Base-by-base conservation (phyloP, 2,113 vertebrate species). In the Taurulus bubalis region DNA sequence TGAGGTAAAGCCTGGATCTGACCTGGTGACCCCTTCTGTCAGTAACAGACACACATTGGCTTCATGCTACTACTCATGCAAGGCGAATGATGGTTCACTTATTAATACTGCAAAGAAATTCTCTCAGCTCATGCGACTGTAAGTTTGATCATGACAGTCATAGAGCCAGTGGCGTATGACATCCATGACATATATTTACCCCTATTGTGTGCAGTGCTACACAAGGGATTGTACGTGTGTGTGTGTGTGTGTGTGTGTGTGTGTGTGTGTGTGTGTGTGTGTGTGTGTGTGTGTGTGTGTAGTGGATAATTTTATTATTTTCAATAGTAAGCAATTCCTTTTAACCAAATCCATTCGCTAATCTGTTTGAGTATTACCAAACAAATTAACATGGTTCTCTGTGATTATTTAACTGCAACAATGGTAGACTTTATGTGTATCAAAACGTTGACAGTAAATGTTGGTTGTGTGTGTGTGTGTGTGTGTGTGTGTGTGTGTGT, bases 331-430 rank as follows among this genome's bases (percentile, higher is more conserved):
- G n/a, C 28, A 24, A 60, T 70, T 70, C 5, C 28, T 67, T 58
- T 56, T 42, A 47, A 59, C 51, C 28, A 34, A 66, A 67, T 77
- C 51, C 51, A 47, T 68, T 67, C 26, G 3, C 36, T 67, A 45
- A 67, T 76, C 62, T 76, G 34, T 69, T 53, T 5, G 12, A 58
- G 49, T 32, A 67, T 45, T 58, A 76, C 20, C 49, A 55, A 56
- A 56, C 11, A 32, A 64, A 14, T n/a, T 5, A 32, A 73, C 51
- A 49, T 26, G 1, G n/a, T 16, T 67, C 42, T 56, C 11, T 66
- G 26, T 26, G 51, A 56, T 76, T 67, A 67, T 55, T 75, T 66
- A 14, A 56, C 45, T 38, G 2, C 7, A 11, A 75, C 32, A 65
- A 22, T 20, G 24, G 14, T 18, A 18, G 26, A 32, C 26, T n/a